Evolutionary conservation across 2,888 invertebrate genomes (phyloP).

Genomic region (Trachelus stipa): DNA sequence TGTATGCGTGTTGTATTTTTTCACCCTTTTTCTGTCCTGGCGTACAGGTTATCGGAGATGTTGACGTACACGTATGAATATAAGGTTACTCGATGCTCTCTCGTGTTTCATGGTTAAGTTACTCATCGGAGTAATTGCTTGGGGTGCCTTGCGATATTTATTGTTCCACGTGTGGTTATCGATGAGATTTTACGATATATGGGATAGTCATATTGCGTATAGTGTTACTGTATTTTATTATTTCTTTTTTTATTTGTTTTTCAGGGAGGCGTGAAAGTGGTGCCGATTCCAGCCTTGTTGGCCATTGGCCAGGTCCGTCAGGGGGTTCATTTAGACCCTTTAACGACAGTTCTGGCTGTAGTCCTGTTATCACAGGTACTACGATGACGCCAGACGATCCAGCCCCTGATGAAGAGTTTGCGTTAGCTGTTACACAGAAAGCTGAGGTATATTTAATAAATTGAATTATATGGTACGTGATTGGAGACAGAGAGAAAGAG

Average conservation of each 20-base stretch:
- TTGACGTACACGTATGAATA: not conserved
- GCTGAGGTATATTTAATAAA: slow-evolving; percentile 39
- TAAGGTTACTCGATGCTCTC: not conserved
- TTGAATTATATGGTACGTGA: too few relatives aligned
- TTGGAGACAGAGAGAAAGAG: not conserved
- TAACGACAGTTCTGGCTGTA: slow-evolving; percentile 36
- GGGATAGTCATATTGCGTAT: not conserved
- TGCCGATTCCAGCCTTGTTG: slow-evolving; percentile 41
- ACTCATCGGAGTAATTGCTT: not conserved
- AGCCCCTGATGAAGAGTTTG: slow-evolving; percentile 53
- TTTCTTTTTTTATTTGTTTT: slow-evolving; percentile 13
- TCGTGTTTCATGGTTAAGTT: not conserved
- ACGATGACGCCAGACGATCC: slow-evolving; percentile 57
- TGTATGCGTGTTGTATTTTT: not conserved
- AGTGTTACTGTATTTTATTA: not conserved
- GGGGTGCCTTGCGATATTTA: not conserved
- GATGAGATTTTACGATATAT: not conserved
- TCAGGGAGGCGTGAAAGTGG: slow-evolving; percentile 52
- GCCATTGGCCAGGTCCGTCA: slow-evolving; percentile 35
- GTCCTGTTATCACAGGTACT: slow-evolving; percentile 39
- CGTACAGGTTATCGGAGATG: not conserved
- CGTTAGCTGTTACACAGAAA: slow-evolving; percentile 47
- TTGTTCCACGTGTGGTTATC: not conserved
- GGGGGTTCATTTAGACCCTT: slow-evolving; percentile 32
- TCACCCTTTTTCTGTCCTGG: not conserved